phyloP scores from a whole-genome alignment of 2,113 vertebrate species.

The Sphaerodactylus townsendi region DNA sequence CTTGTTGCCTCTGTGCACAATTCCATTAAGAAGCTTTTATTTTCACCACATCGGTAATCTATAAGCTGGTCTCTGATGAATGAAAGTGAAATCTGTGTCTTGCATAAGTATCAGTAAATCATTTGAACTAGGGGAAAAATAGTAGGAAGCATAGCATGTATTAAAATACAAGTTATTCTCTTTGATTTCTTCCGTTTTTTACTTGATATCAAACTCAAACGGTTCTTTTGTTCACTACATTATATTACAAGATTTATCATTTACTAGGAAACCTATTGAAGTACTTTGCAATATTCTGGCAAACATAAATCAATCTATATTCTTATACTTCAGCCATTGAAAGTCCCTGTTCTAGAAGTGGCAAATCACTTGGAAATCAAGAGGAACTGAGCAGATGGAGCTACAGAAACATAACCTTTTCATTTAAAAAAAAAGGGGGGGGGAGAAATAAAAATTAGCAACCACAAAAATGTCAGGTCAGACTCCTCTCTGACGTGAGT shows the following conservation, averaged over 20 bases:
- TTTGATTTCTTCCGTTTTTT: conserved; percentile 15
- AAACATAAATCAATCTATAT: neutral
- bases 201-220: neutral
- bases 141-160: neutral
- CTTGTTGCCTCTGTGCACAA: neutral
- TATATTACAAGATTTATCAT: neutral
- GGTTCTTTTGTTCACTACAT: neutral
- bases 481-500: neutral
- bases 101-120: neutral
- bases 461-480: neutral
- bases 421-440: neutral
- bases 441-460: neutral
- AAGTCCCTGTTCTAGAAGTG: neutral
- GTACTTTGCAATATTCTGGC: neutral
- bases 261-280: neutral
- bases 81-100: conserved; percentile 20
- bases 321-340: neutral
- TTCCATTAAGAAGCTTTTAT: neutral
- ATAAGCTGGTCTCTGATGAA: neutral
- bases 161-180: conserved; percentile 11
- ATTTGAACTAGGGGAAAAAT: neutral
- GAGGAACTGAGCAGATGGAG: neutral
- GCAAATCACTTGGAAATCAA: conserved; percentile 8
- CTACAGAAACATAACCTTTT: neutral
- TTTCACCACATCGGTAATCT: neutral